Base-by-base conservation (phyloP, 2,888 invertebrate genomes). In the Monopis laevigella region DNA sequence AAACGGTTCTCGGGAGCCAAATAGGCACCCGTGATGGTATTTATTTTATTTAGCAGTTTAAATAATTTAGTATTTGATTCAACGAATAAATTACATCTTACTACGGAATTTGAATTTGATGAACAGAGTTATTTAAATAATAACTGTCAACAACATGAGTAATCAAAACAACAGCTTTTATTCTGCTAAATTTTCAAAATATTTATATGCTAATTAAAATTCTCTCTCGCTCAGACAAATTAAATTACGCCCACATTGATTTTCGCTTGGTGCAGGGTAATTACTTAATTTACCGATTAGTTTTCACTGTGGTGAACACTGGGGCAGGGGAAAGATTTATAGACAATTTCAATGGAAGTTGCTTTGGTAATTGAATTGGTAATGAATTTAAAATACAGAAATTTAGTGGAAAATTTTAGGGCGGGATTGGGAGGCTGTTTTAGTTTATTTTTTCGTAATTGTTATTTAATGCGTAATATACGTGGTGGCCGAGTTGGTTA, bases 171-270 rank as follows among this genome's bases (percentile, higher is more conserved):
- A 8, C 29, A n/a, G 29, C 13, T 29, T 29, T 29, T 12, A n/a
- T 3, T n/a, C 10, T 27, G 11, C n/a, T 29, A 6, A 29, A 29
- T 29, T 34, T 16, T 34, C 16, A 34, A 17, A 34, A 17, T 34
- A 34, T 34, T 34, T 16, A 34, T 17, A 36, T 36, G 13, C 21
- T 16, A 32, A 32, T 32, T 32, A 28, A 32, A 32, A 32, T 32
- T 32, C 17, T 32, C 17, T 32, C 32, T 17, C 32, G 32, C n/a
- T 21, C 58, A 50, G 54, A 56, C 57, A 62, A 72, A 73, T 74
- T 69, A 64, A 72, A 71, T 73, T 69, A 65, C 59, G 59, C 62
- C 61, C 65, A 66, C 67, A 72, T 72, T 72, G 70, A 70, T 71
- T 72, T 68, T 62, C 61, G 65, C 54, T 55, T 56, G 52, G 55